phyloP scores from a whole-genome alignment of 2,797 vertebrate genomes.

The Vespertilio murinus region DNA sequence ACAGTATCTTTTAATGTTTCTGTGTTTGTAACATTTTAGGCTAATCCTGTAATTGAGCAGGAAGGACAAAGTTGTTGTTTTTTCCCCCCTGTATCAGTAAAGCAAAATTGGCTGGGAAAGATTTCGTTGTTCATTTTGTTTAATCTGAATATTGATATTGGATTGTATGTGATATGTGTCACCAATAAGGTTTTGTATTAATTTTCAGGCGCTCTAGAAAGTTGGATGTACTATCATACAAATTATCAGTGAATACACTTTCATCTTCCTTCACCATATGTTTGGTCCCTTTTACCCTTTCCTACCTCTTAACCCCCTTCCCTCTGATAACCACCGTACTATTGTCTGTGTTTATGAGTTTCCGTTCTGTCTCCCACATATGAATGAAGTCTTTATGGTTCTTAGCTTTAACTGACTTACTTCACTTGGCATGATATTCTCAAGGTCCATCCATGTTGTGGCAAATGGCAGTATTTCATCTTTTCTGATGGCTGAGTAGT shows the following conservation, averaged over 20 bases:
- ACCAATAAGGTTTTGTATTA: constrained; percentile 9
- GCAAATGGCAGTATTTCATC: not conserved
- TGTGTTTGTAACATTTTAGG: constrained; percentile 30
- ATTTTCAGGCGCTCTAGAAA: constrained; percentile 42
- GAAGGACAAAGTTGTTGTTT: not conserved
- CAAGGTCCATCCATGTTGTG: not conserved
- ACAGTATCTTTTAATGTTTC: constrained; percentile 24
- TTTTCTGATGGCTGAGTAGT: not conserved
- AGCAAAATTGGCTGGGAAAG: constrained; percentile 34
- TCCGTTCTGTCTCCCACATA: not conserved
- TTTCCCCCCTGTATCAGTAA: not conserved
- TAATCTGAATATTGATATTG: constrained; percentile 13
- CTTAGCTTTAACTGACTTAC: not conserved
- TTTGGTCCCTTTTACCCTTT: not conserved
- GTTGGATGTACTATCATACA: not conserved
- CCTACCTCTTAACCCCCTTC: not conserved
- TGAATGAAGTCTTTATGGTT: not conserved
- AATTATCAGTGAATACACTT: not conserved
- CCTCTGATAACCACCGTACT: not conserved
- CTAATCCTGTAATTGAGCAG: constrained; percentile 16
- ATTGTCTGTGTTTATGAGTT: not conserved
- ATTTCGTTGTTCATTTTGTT: constrained; percentile 49
- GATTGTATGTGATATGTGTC: constrained; percentile 28
- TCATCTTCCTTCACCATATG: not conserved
- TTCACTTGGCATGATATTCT: not conserved